These are phyloP conservation scores for Pocillopora grandis DNA, from an alignment of 92 coral and sea anemone genomes.

Conservation along the genomic window DNA sequence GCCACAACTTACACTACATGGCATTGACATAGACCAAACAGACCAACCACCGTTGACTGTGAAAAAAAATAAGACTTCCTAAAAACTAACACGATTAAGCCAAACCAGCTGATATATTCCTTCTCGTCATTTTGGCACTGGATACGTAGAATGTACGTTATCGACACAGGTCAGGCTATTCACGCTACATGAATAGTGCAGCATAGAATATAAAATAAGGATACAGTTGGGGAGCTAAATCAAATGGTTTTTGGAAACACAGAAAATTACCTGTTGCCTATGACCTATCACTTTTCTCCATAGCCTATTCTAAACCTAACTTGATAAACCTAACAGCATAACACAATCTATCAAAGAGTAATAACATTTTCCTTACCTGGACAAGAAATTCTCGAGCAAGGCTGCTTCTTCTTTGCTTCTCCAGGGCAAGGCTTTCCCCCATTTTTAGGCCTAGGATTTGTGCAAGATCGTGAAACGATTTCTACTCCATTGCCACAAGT, in stretches of 20 bases:
- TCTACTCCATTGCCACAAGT: slow-evolving; percentile 20
- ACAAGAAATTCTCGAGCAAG: neutral
- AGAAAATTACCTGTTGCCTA: no score
- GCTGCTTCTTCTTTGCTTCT: neutral
- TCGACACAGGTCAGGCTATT: no score
- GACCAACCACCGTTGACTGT: slow-evolving; percentile 39
- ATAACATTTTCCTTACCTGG: neutral
- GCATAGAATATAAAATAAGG: no score
- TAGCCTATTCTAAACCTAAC: no score
- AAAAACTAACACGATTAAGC: no score
- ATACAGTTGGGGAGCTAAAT: no score
- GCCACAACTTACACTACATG: slow-evolving; percentile 21
- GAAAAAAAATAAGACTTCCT: neutral
- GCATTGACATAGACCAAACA: neutral
- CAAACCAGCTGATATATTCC: no score
- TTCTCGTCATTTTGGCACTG: no score
- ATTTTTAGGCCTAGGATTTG: slow-evolving; percentile 17
- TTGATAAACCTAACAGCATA: neutral
- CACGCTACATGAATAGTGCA: no score
- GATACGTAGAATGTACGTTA: no score
- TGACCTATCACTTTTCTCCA: no score
- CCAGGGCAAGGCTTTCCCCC: slow-evolving; percentile 19
- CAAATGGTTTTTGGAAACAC: no score
- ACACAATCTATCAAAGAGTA: neutral
- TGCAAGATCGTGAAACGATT: neutral